Base-by-base conservation (phyloP, 2,113 vertebrate genomes). In the Tetraodon nigroviridis region DNA sequence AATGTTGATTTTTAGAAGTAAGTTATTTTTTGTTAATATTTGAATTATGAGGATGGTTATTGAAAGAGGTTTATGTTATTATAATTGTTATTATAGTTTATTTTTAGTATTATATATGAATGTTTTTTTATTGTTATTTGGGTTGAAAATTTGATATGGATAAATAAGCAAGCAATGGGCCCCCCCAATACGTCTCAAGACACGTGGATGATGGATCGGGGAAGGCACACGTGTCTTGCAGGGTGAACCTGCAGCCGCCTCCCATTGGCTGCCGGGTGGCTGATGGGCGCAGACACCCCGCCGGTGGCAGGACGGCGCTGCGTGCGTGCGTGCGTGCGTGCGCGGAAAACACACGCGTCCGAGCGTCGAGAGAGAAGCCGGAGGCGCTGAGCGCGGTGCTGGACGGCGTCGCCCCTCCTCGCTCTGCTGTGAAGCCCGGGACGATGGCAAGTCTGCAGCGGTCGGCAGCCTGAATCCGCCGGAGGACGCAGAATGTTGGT, bases 311-410 rank as follows among this genome's bases (percentile, higher is more conserved):
- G 14, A 44, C 42, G 2, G 42, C 42, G 15, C 10, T 14, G 16
- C 42, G 42, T 16, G 62, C 51, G 56, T 51, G 52, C n/a, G n/a
- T n/a, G n/a, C n/a, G n/a, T n/a, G n/a, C n/a, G n/a, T n/a, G n/a
- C n/a, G n/a, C n/a, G n/a, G n/a, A 53, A 51, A 44, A 40, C 61
- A 48, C 55, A 7, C 32, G 32, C 32, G 32, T 37, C 32, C 10
- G 44, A 81, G 24, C 24, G 24, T 27, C 24, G 24, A 6, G 24
- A 27, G 24, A 3, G 24, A 27, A 27, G 76, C 62, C 67, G 60
- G 47, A 55, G 71, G 63, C 66, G 72, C 85, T 85, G 77, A 59
- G 83, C 75, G 55, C 44, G 84, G 81, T 84, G 55, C 80, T 85
- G 73, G 77, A 75, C 4, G 22, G 11, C 10, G 64, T 69, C 73